Conservation (phyloP, 2,113 vertebrate genomes). For the Ammodytes dubius region DNA sequence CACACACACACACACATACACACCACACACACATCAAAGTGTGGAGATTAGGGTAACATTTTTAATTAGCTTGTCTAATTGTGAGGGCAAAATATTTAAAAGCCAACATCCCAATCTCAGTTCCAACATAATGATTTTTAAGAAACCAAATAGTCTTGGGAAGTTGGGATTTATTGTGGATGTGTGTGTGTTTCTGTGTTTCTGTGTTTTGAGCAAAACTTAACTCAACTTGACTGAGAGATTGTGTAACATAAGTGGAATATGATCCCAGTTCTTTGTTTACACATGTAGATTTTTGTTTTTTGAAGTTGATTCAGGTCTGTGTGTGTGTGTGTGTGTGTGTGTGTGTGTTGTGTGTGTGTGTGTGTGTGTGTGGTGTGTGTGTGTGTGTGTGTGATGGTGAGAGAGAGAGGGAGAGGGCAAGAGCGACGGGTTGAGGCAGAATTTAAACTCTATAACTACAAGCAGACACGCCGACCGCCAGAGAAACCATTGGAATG, state of each 20-base stretch:
- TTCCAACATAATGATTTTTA: too few relatives aligned
- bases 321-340: slow-evolving; percentile 17
- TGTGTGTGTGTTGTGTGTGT: background rate
- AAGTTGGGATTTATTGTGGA: too few relatives aligned
- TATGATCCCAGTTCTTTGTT: background rate
- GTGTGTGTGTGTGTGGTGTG: slow-evolving; percentile 2
- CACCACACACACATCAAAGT: too few relatives aligned
- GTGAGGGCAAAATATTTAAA: too few relatives aligned
- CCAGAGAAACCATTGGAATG: slow-evolving; percentile 75
- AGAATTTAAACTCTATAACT: slow-evolving; percentile 54
- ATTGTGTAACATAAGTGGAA: background rate
- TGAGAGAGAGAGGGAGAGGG: background rate
- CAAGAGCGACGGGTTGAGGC: slow-evolving; percentile 18
- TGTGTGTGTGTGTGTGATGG: background rate
- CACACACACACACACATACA: too few relatives aligned
- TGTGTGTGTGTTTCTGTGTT: background rate
- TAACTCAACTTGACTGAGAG: background rate
- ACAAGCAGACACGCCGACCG: slow-evolving; percentile 69
- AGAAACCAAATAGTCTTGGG: too few relatives aligned
- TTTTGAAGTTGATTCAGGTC: slow-evolving; percentile 1
- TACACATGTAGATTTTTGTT: slow-evolving; percentile 6
- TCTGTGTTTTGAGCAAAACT: background rate
- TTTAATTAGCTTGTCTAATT: too few relatives aligned
- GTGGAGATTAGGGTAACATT: too few relatives aligned
- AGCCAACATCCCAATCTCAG: too few relatives aligned